These are phyloP conservation scores for Odontesthes bonariensis DNA, from an alignment of 2,113 vertebrate genomes.

Conservation along the genomic window DNA sequence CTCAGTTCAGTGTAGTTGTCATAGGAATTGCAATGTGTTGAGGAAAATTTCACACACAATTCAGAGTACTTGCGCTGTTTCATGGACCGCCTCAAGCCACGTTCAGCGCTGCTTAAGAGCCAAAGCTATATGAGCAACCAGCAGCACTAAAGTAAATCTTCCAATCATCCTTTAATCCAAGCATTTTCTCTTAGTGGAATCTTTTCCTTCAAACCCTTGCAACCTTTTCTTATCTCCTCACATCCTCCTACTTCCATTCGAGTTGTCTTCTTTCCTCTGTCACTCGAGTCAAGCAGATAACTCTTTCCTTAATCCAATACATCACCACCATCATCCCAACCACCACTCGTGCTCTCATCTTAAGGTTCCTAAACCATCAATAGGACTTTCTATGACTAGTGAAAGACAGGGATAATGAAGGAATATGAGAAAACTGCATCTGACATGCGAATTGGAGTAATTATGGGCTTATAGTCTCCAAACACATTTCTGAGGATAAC, in stretches of 20 bases:
- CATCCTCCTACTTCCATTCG: slow-evolving; percentile 1
- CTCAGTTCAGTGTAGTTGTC: slow-evolving; percentile 56
- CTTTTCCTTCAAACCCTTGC: slow-evolving; percentile 16
- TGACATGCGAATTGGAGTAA: slow-evolving; percentile 76
- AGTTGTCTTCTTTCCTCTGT: slow-evolving; percentile 29
- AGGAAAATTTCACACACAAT: slow-evolving; percentile 46
- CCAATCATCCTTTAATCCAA: slow-evolving; percentile 36
- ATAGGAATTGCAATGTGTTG: slow-evolving; percentile 35
- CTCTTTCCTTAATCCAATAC: slow-evolving; percentile 67
- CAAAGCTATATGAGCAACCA: slow-evolving; percentile 6
- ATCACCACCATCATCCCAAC: slow-evolving; percentile 37
- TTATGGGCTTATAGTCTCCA: slow-evolving; percentile 78
- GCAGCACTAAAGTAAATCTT: slow-evolving; percentile 38
- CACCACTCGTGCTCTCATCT: slow-evolving; percentile 24
- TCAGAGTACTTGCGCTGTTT: background rate
- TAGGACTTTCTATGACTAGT: slow-evolving; percentile 27
- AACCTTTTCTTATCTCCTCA: slow-evolving; percentile 13
- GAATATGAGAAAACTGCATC: slow-evolving; percentile 58
- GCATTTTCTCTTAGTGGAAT: slow-evolving; percentile 12
- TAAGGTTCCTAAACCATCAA: slow-evolving; percentile 11
- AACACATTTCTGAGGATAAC: slow-evolving; percentile 77
- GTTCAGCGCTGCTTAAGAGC: slow-evolving; percentile 22
- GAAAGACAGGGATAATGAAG: slow-evolving; percentile 59
- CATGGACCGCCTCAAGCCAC: background rate
- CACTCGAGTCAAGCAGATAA: slow-evolving; percentile 61